Base-by-base conservation (phyloP, 2,113 vertebrate genomes). In the Lonchura striata region DNA sequence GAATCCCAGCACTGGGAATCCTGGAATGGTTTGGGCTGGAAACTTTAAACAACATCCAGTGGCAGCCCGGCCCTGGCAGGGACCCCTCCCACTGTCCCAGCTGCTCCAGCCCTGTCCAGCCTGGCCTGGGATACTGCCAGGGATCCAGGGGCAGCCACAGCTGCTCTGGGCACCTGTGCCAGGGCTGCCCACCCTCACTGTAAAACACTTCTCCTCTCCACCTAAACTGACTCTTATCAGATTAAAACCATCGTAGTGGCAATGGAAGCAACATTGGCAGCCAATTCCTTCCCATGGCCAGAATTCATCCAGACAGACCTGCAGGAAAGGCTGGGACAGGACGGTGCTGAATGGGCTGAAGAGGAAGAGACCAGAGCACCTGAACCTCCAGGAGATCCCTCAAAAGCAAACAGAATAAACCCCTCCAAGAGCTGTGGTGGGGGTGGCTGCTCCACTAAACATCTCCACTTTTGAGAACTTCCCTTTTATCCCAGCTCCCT, bases 251-350 rank as follows among this genome's bases (percentile, higher is more conserved):
- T 20, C 42, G 3, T 42, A 49, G 16, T 31, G 66, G 57, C 22
- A 44, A 11, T 7, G 22, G 42, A 25, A 76, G 33, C 56, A 39
- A 7, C 0, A 0, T 7, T 20, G 53, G 22, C 41, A 71, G 17
- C 47, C 39, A 53, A 47, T 9, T 17, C 30, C 53, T 49, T 50
- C 23, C 41, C 19, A 0, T 4, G 5, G 10, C 25, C 66, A 50
- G 52, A 20, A 47, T 31, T 66, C 7, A 20, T 37, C 6, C 6
- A 15, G 82, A 15, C 28, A 61, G 39, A 47, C 10, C 52, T 47
- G 21, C 31, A 35, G 74, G 68, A 59, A 33, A 13, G 21, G 42
- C 6, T 39, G 25, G 47, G 35, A 7, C 31, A 46, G 53, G 59
- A 24, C 3, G 10, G 12, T 47, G 37, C 44, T 37, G 11, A 74